phyloP scores from a whole-genome alignment of 2,797 vertebrate species.

The Paramormyrops hopkinsi region DNA sequence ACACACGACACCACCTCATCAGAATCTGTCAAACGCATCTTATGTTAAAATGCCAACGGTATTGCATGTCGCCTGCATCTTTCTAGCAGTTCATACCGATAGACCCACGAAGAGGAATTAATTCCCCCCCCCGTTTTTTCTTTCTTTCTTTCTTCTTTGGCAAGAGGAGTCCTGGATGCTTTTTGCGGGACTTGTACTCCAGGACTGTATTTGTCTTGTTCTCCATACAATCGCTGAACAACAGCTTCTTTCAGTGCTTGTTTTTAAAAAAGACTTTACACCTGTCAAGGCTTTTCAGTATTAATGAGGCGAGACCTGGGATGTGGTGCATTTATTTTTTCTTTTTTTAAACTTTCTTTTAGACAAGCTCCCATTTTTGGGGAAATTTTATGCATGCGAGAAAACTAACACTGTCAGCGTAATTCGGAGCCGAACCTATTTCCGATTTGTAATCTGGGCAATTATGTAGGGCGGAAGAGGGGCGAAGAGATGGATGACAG shows the following conservation, averaged over 20 bases:
- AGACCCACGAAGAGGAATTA: constrained; percentile 7
- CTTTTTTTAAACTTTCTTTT: neutral
- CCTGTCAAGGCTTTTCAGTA: constrained; percentile 10
- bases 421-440: neutral
- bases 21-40: neutral
- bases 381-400: neutral
- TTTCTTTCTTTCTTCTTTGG: neutral
- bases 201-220: constrained; percentile 54
- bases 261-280: constrained; percentile 6
- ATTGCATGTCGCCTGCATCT: neutral
- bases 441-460: neutral
- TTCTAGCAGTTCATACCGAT: neutral
- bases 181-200: constrained; percentile 25
- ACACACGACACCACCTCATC: neutral
- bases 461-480: constrained; percentile 14
- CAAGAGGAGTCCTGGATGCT: neutral
- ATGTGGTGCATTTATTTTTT: constrained; percentile 5
- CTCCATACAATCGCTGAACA: constrained; percentile 40
- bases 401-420: neutral
- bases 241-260: constrained; percentile 27
- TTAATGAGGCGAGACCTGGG: constrained; percentile 15
- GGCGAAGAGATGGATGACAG: neutral
- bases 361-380: neutral
- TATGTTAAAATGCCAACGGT: neutral
- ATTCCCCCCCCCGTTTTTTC: neutral